Conservation (phyloP, 92 coral and sea anemone species). For the Epizoanthus illoricatus region DNA sequence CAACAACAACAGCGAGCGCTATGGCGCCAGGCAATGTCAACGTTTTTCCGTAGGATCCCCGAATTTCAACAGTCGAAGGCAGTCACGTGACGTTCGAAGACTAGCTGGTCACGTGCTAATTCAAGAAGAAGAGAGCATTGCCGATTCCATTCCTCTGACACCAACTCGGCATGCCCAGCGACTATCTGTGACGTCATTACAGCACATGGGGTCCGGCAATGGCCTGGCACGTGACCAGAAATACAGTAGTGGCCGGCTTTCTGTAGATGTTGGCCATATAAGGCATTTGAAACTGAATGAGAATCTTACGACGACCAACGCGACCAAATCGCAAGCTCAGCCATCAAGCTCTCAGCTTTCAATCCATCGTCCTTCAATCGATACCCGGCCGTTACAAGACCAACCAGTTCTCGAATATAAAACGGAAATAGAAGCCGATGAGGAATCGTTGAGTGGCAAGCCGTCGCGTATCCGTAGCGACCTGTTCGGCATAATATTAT, state of each 20-base stretch:
- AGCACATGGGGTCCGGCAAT: slow-evolving; percentile 1
- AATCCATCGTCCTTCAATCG: slow-evolving; percentile 31
- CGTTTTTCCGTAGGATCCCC: slow-evolving; percentile 3
- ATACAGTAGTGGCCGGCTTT: background rate
- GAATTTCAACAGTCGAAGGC: slow-evolving; percentile 33
- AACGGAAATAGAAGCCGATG: slow-evolving; percentile 40
- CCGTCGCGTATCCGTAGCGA: slow-evolving; percentile 77
- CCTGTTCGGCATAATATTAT: slow-evolving; percentile 74
- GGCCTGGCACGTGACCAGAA: background rate
- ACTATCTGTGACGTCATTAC: slow-evolving; percentile 5
- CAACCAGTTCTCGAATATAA: slow-evolving; percentile 29
- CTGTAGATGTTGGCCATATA: background rate
- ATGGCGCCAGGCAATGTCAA: background rate
- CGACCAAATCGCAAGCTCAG: background rate
- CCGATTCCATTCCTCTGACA: background rate
- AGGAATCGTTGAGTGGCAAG: slow-evolving; percentile 13
- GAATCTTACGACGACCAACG: background rate
- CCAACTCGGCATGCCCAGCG: slow-evolving; percentile 15
- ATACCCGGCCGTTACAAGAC: slow-evolving; percentile 14
- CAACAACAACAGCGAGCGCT: background rate
- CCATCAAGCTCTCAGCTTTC: background rate
- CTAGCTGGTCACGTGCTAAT: slow-evolving; percentile 36
- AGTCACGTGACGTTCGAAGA: slow-evolving; percentile 37
- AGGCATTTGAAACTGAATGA: background rate
- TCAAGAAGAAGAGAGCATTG: slow-evolving; percentile 11